These are phyloP conservation scores for Isoperla grammatica DNA, from an alignment of 2,888 invertebrate species.

Conservation along the genomic window DNA sequence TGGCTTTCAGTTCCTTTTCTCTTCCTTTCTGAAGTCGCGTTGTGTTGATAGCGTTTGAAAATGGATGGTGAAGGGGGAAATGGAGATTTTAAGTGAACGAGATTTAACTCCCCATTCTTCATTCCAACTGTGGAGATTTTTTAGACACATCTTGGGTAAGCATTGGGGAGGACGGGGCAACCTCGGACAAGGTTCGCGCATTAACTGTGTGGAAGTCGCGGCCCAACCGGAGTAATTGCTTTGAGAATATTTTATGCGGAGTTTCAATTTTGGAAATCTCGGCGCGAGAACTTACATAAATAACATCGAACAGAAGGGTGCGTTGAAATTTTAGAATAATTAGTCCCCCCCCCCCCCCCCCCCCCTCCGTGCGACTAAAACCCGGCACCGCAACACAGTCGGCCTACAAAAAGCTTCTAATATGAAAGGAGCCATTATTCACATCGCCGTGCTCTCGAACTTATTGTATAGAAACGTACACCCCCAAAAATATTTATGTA, in stretches of 20 bases:
- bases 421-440: no score
- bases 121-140: not conserved
- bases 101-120: constrained; percentile 17
- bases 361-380: not conserved
- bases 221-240: not conserved
- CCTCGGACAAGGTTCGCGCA: constrained; percentile 4
- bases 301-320: constrained; percentile 3
- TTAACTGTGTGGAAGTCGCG: not conserved
- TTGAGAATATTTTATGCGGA: not conserved
- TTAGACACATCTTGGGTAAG: constrained; percentile 8
- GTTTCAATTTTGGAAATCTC: not conserved
- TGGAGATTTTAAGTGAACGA: constrained; percentile 13
- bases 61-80: not conserved
- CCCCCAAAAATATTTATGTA: no score
- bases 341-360: not conserved
- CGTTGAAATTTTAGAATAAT: constrained; percentile 4
- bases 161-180: not conserved
- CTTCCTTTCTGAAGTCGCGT: not conserved
- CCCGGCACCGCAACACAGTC: constrained; percentile 3
- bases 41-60: constrained; percentile 6
- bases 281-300: constrained; percentile 5
- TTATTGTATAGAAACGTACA: no score
- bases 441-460: no score
- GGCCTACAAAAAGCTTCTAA: not conserved
- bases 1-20: constrained; percentile 1